Evolutionary conservation across 1,140 invertebrate species (phyloP).

Genomic region (Drosophila repletoides): DNA sequence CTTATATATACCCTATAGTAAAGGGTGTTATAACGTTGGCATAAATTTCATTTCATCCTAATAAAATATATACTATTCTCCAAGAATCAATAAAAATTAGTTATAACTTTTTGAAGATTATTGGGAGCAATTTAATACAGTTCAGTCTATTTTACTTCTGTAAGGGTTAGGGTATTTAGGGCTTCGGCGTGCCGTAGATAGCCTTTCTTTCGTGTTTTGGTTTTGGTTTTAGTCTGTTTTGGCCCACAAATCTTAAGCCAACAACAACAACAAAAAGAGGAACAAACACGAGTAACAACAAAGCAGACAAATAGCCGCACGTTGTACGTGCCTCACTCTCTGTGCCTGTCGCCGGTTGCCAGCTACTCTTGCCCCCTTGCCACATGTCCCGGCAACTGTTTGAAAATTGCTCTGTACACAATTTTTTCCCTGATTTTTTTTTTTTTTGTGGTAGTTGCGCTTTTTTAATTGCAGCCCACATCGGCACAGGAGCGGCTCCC

Average conservation of each 20-base stretch:
- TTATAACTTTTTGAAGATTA: no score
- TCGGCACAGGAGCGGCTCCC: constrained; percentile 69
- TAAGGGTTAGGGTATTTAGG: no score
- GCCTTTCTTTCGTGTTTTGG: no score
- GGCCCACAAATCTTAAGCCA: constrained; percentile 71
- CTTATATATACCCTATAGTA: no score
- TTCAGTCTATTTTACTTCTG: no score
- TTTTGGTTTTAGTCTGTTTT: constrained; percentile 24
- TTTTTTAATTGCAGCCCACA: constrained; percentile 73
- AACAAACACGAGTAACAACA: constrained; percentile 31
- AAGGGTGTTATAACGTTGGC: no score
- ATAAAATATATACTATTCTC: no score
- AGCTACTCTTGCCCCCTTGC: background rate
- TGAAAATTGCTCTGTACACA: constrained; percentile 27
- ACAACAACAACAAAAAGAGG: constrained; percentile 22
- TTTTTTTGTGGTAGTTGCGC: constrained; percentile 64
- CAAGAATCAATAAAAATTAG: no score
- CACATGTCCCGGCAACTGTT: background rate
- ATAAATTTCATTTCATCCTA: no score
- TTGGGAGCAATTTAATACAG: no score
- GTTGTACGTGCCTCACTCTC: constrained; percentile 64
- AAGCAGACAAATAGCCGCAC: constrained; percentile 72
- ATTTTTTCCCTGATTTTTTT: no score
- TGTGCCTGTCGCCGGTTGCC: constrained; percentile 32
- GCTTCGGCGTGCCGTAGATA: no score